A percentile compares a stretch with the other conserved stretches of the same genome.
These are phyloP conservation scores for Lordiphosa fenestrarum DNA, from an alignment of 2,888 invertebrate species.

Conservation along the genomic window DNA sequence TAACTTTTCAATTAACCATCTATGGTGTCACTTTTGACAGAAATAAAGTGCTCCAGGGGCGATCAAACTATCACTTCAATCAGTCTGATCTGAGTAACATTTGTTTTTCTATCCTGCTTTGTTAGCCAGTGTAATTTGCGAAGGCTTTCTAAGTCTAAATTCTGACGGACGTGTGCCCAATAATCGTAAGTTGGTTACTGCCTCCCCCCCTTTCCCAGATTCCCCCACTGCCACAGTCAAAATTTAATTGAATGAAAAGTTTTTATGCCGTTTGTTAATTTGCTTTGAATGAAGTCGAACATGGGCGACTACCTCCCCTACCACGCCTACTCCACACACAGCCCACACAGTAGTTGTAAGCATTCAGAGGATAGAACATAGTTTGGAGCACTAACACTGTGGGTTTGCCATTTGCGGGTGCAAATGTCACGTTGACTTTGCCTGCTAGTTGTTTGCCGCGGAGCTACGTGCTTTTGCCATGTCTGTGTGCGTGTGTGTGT, in stretches of 20 bases:
- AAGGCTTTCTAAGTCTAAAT: neutral
- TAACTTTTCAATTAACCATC: too few species aligned
- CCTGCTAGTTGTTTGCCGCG: constrained; percentile 44
- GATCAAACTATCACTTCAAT: too few species aligned
- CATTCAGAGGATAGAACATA: constrained; percentile 23
- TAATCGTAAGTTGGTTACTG: constrained; percentile 9
- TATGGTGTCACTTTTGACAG: too few species aligned
- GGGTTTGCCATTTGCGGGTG: constrained; percentile 63
- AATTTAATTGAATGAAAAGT: constrained; percentile 72
- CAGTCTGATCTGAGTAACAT: neutral
- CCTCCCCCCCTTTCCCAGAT: neutral
- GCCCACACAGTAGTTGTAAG: constrained; percentile 16
- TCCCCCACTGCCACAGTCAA: constrained; percentile 26
- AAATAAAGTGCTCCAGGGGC: too few species aligned
- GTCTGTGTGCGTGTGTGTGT: constrained; percentile 11
- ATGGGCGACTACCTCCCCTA: constrained; percentile 36
- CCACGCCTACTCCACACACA: neutral
- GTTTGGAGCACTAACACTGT: constrained; percentile 44
- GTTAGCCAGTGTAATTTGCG: constrained; percentile 6
- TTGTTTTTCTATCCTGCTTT: neutral
- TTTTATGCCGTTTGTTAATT: constrained; percentile 66
- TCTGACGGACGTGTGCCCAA: constrained; percentile 3
- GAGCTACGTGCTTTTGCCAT: constrained; percentile 36
- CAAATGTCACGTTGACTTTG: constrained; percentile 74
- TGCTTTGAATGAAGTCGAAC: constrained; percentile 67